Conservation (phyloP, 2,797 vertebrate genomes). For the Peromyscus nudipes region DNA sequence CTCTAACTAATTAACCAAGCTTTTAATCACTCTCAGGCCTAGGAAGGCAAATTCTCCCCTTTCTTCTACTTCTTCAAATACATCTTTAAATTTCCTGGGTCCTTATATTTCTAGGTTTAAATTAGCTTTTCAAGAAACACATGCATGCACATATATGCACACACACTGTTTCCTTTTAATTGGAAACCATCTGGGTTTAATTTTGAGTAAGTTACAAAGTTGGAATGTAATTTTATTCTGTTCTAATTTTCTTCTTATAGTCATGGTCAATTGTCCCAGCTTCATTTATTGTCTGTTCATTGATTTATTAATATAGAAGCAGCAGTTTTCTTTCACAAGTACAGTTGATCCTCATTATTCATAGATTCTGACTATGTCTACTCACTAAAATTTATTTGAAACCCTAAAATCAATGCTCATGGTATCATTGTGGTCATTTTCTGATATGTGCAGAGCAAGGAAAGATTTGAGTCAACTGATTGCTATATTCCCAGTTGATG, state of each 20-base stretch:
- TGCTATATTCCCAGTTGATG: not conserved
- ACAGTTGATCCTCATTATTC: not conserved
- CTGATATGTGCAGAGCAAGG: not conserved
- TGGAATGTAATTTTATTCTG: slow-evolving; percentile 31
- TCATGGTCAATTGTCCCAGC: not conserved
- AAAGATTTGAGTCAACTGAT: not conserved
- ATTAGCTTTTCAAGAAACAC: slow-evolving; percentile 27
- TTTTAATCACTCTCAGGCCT: not conserved
- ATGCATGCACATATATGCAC: not conserved
- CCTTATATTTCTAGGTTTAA: slow-evolving; percentile 51
- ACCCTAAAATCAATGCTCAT: not conserved
- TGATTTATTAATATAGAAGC: not conserved
- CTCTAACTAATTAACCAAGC: not conserved
- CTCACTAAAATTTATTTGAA: slow-evolving; percentile 2
- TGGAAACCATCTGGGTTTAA: slow-evolving; percentile 49
- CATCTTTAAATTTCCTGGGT: not conserved
- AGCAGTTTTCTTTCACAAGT: not conserved
- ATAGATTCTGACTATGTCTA: not conserved
- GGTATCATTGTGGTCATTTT: not conserved
- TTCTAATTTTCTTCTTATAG: not conserved
- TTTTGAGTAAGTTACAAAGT: slow-evolving; percentile 24
- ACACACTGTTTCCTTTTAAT: slow-evolving; percentile 4
- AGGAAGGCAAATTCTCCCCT: not conserved
- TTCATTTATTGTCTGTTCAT: not conserved
- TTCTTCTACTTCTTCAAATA: not conserved